Evolutionary conservation across 2,888 invertebrate species (phyloP).

Genomic region (Noctua janthe): DNA sequence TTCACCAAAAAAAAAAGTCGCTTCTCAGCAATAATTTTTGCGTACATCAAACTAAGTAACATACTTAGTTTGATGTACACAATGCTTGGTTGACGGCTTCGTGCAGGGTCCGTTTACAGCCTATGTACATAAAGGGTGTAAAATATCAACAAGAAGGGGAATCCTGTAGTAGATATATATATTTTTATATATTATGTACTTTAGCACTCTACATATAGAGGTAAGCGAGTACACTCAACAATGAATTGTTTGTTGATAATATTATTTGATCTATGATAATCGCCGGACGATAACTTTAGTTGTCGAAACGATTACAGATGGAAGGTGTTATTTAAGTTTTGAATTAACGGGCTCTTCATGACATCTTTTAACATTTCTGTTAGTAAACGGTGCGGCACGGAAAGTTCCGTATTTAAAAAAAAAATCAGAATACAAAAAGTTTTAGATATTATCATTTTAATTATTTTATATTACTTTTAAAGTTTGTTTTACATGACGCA

Average conservation of each 20-base stretch:
- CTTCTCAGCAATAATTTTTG: too few relatives aligned
- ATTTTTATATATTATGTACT: not conserved
- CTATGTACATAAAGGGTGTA: not conserved
- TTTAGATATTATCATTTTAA: not conserved
- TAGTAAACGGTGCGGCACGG: not conserved
- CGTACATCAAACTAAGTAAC: too few relatives aligned
- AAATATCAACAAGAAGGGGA: slow-evolving; percentile 3
- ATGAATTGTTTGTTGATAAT: slow-evolving; percentile 22
- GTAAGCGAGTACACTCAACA: slow-evolving; percentile 5
- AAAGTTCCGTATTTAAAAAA: not conserved
- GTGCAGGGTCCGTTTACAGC: too few relatives aligned
- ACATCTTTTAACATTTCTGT: not conserved
- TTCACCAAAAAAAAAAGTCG: too few relatives aligned
- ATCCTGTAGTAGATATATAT: not conserved
- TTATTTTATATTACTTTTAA: not conserved
- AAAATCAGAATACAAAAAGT: not conserved
- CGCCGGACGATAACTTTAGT: slow-evolving; percentile 9
- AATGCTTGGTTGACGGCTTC: too few relatives aligned
- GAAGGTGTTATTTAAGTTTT: slow-evolving; percentile 7
- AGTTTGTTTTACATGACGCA: not conserved
- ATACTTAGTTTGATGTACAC: too few relatives aligned
- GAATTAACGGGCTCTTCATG: not conserved
- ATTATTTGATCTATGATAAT: slow-evolving; percentile 44
- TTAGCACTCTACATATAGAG: not conserved
- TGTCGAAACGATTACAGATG: not conserved